A percentile compares a stretch with the other conserved stretches of the same genome.
phyloP scores from a whole-genome alignment of 2,888 invertebrate genomes.

The Apamea epomidion region DNA sequence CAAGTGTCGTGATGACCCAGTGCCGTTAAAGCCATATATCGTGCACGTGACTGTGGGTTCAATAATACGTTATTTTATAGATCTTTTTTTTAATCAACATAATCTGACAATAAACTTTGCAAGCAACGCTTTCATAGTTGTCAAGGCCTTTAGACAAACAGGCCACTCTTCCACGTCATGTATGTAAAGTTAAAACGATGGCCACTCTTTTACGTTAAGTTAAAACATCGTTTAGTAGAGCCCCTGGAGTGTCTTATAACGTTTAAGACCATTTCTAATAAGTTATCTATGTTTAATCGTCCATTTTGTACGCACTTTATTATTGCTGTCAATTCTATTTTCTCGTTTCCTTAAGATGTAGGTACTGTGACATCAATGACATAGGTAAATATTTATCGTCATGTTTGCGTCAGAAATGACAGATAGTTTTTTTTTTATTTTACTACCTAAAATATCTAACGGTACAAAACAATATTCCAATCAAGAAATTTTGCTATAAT shows the following conservation, averaged over 20 bases:
- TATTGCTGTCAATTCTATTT: conserved; percentile 14
- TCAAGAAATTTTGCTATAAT: conserved; percentile 28
- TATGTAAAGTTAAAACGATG: conserved; percentile 24
- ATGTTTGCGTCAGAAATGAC: conserved; percentile 10
- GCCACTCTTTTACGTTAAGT: not conserved
- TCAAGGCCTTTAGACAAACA: not conserved
- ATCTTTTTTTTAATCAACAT: not conserved
- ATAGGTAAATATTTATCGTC: not conserved
- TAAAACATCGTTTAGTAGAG: conserved; percentile 16
- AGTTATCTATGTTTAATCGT: conserved; percentile 43
- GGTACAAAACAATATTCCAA: conserved; percentile 32
- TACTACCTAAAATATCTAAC: not conserved
- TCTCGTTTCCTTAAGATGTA: not conserved
- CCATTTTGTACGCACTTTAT: conserved; percentile 31
- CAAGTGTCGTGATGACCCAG: no score
- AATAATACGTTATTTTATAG: no score
- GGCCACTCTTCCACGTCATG: not conserved
- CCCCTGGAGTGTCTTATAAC: conserved; percentile 49
- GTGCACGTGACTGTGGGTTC: no score
- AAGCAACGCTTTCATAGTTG: not conserved
- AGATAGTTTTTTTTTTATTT: not conserved
- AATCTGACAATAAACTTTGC: not conserved
- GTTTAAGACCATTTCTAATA: conserved; percentile 8
- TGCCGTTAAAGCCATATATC: no score
- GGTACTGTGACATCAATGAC: not conserved